Percentiles rank a stretch among this genome's conserved stretches.
Evolutionary conservation across 2,113 vertebrate genomes (phyloP).

Genomic region (Cricetomys ansorgei): DNA sequence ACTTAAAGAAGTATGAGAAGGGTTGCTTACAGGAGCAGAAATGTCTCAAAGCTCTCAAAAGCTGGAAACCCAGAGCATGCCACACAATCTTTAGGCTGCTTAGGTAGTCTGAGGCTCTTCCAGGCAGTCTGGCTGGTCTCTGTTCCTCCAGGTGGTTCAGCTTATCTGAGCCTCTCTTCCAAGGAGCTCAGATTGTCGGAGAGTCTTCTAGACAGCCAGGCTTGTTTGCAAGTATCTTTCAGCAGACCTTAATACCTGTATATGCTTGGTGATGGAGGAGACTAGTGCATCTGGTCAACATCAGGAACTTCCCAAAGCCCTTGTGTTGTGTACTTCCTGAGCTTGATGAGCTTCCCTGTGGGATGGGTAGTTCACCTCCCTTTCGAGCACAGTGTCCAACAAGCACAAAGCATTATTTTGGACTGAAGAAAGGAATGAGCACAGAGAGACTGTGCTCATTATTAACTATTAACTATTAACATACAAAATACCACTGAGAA

Average conservation of each 20-base stretch:
- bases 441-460: background rate
- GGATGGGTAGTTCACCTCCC: background rate
- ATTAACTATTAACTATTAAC: background rate
- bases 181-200: background rate
- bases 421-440: background rate
- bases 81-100: no score
- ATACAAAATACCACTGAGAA: background rate
- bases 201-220: background rate
- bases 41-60: background rate
- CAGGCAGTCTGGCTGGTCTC: background rate
- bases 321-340: background rate
- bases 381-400: background rate
- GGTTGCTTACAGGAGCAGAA: background rate
- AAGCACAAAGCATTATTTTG: background rate
- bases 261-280: background rate
- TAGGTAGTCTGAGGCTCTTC: no score
- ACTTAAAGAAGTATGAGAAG: background rate
- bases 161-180: no score
- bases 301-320: background rate
- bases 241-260: background rate
- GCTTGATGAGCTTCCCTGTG: background rate
- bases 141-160: background rate
- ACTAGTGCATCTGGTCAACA: background rate
- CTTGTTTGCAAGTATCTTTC: background rate
- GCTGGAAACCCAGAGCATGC: background rate